Percentiles rank a stretch among this genome's conserved stretches.
Evolutionary conservation across 2,888 invertebrate species (phyloP).

Genomic region (Drosophila paramelanica): DNA sequence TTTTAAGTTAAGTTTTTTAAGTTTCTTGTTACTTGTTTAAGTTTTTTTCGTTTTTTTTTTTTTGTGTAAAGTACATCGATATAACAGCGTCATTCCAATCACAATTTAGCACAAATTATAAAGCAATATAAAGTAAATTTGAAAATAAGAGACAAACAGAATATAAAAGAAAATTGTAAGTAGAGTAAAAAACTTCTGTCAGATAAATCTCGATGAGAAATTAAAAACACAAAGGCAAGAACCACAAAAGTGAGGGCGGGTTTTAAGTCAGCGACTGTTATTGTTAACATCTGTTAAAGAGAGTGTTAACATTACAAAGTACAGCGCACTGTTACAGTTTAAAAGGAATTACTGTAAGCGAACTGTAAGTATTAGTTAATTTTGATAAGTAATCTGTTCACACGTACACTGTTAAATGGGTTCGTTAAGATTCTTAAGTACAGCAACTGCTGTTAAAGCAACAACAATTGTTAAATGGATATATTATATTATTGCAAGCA

Average conservation of each 20-base stretch:
- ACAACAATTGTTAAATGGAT: background rate
- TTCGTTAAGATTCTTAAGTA: background rate
- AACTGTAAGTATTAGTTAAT: conserved; percentile 1
- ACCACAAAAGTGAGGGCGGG: background rate
- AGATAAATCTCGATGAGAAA: conserved; percentile 11
- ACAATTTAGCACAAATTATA: conserved; percentile 44
- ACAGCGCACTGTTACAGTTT: conserved; percentile 7
- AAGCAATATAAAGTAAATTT: conserved; percentile 9
- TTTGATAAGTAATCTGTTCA: background rate
- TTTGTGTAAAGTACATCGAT: conserved; percentile 51
- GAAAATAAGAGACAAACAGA: background rate
- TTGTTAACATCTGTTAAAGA: conserved; percentile 13
- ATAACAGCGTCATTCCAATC: conserved; percentile 53
- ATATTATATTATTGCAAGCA: background rate
- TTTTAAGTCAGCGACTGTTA: conserved; percentile 6
- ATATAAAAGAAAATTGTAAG: background rate
- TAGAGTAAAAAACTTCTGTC: conserved; percentile 12
- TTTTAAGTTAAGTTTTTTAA: conserved; percentile 1
- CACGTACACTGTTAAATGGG: conserved; percentile 6
- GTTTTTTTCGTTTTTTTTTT: conserved; percentile 6
- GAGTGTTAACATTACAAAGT: conserved; percentile 13
- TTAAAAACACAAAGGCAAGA: conserved; percentile 19
- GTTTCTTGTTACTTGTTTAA: conserved; percentile 9
- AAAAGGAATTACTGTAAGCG: conserved; percentile 1
- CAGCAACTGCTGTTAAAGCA: background rate